Conservation (phyloP, 2,113 vertebrate species). For the Syrmaticus mikado region DNA sequence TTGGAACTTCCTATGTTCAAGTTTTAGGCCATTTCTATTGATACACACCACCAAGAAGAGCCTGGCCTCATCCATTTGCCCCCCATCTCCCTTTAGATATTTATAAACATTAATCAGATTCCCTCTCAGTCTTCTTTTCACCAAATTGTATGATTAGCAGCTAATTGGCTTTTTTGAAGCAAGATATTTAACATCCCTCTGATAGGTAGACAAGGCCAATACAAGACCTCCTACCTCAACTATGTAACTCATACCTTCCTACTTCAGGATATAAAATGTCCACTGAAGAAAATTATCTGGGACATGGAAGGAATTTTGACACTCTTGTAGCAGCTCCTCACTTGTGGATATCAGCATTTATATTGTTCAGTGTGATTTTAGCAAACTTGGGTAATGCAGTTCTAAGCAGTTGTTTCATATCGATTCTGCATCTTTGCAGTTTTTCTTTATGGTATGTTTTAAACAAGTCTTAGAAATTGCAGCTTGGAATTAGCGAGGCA, state of each 20-base stretch:
- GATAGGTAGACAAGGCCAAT: too few relatives aligned
- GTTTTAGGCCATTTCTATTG: too few relatives aligned
- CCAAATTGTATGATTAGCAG: not conserved
- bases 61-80: too few relatives aligned
- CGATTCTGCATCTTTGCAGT: not conserved
- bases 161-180: not conserved
- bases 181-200: not conserved
- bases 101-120: too few relatives aligned
- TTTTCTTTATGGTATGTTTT: not conserved
- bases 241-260: not conserved
- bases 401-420: not conserved
- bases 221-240: not conserved
- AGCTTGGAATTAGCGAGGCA: conserved; percentile 8
- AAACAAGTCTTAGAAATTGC: not conserved
- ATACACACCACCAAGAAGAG: too few relatives aligned
- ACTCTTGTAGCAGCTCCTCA: not conserved
- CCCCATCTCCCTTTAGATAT: too few relatives aligned
- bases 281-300: not conserved
- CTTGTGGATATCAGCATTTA: not conserved
- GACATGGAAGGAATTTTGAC: not conserved
- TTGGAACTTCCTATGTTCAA: too few relatives aligned
- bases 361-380: not conserved
- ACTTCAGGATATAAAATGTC: not conserved
- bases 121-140: too few relatives aligned
- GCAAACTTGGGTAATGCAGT: not conserved